A percentile compares a stretch with the other conserved stretches of the same genome.
These are phyloP conservation scores for Gymnocephalus cernua DNA, from an alignment of 2,113 vertebrate species.

Conservation along the genomic window DNA sequence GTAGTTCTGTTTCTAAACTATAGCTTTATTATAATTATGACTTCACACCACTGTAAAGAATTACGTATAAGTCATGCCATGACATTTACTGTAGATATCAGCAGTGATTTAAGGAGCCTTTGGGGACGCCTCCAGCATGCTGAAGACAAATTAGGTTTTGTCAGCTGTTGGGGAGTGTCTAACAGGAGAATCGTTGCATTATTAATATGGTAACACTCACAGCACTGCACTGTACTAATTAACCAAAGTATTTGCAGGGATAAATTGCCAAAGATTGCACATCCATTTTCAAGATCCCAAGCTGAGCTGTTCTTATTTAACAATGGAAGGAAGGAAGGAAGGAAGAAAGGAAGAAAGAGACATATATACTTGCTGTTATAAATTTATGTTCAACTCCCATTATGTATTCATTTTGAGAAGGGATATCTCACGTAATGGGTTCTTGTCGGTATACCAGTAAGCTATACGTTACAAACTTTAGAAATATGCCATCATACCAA, in stretches of 20 bases:
- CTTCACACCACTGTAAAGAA: not conserved
- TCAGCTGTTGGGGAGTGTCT: not conserved
- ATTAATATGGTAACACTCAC: not conserved
- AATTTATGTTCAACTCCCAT: not conserved
- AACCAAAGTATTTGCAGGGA: not conserved
- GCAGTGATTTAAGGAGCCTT: not conserved
- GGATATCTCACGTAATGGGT: not conserved
- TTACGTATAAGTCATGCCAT: not conserved
- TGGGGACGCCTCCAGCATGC: not conserved
- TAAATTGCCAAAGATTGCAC: not conserved
- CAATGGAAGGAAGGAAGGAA: no score
- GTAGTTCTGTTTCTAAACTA: not conserved
- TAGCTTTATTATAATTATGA: not conserved
- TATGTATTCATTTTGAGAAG: not conserved
- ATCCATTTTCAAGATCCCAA: not conserved
- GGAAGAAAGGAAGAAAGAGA: not conserved
- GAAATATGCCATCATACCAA: not conserved
- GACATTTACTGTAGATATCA: not conserved
- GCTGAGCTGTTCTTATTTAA: not conserved
- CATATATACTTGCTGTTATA: no score
- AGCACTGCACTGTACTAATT: not conserved
- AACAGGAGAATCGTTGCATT: not conserved
- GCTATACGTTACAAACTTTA: not conserved
- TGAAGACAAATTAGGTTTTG: constrained; percentile 14
- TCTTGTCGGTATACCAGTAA: not conserved